These are phyloP conservation scores for Phymorhynchus buccinoides DNA, from an alignment of 1,140 invertebrate genomes.

Conservation along the genomic window DNA sequence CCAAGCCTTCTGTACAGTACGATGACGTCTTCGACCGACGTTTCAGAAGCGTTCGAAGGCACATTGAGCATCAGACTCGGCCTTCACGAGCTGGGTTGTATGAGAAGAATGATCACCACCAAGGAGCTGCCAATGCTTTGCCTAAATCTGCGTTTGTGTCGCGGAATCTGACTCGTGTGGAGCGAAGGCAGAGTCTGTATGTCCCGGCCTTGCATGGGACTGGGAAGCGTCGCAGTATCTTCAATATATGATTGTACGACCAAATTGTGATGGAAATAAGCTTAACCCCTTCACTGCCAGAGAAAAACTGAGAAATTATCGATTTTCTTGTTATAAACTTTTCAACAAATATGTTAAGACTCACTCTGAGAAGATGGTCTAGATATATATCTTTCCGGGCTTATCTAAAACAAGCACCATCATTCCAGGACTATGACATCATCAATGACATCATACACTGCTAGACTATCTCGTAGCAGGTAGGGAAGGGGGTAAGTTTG, in stretches of 20 bases:
- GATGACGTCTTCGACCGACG: constrained; percentile 30
- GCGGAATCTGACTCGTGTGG: background rate
- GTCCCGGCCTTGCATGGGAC: background rate
- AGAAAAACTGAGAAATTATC: no score
- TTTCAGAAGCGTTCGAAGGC: constrained; percentile 21
- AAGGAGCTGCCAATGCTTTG: background rate
- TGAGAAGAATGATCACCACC: background rate
- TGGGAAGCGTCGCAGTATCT: background rate
- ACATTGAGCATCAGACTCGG: background rate
- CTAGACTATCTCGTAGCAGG: no score
- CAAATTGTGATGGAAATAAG: no score
- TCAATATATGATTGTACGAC: background rate
- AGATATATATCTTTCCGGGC: no score
- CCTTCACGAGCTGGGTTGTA: background rate
- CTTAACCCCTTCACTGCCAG: no score
- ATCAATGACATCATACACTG: no score
- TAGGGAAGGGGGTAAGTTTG: no score
- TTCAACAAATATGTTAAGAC: no score
- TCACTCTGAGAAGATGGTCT: no score
- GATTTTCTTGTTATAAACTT: no score
- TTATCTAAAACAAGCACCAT: no score
- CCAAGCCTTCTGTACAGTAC: background rate
- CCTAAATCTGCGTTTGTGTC: background rate
- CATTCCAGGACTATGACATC: no score
- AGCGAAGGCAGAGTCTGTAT: constrained; percentile 27